A percentile compares a stretch with the other conserved stretches of the same genome.
Conservation (phyloP, 2,888 invertebrate genomes). For the Nomada fabriciana region DNA sequence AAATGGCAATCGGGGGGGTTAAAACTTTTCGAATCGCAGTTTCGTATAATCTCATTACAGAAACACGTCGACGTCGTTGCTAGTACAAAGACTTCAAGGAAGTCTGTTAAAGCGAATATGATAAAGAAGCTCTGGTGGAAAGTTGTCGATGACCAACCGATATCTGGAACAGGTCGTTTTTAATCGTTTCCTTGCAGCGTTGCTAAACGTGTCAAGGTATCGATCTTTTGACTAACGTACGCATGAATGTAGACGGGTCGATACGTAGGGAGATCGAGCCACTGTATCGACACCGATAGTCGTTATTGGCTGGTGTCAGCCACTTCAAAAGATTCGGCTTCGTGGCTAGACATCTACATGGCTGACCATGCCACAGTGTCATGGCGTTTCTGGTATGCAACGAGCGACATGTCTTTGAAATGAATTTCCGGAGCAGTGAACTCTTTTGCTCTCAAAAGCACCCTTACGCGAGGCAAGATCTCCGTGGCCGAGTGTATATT, state of each 20-base stretch:
- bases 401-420: constrained; percentile 25
- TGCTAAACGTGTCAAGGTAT: constrained; percentile 35
- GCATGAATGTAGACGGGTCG: not conserved
- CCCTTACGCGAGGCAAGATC: constrained; percentile 7
- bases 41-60: constrained; percentile 3
- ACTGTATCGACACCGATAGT: constrained; percentile 39
- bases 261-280: constrained; percentile 33
- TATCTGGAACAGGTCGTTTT: constrained; percentile 18
- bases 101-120: constrained; percentile 22
- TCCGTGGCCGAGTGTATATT: constrained; percentile 2
- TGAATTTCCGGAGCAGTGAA: constrained; percentile 37
- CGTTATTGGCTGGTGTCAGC: constrained; percentile 53
- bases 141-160: constrained; percentile 30
- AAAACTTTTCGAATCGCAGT: not conserved
- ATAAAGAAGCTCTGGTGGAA: not conserved
- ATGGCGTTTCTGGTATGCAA: constrained; percentile 36
- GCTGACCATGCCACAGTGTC: constrained; percentile 16
- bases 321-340: constrained; percentile 50
- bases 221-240: constrained; percentile 22
- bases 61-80: not conserved
- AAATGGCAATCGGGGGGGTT: too few species aligned
- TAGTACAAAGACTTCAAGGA: not conserved
- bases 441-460: constrained; percentile 36
- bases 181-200: constrained; percentile 26
- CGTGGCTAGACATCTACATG: constrained; percentile 28